Conservation (phyloP, 2,888 invertebrate genomes). For the Drosophila mimica region DNA sequence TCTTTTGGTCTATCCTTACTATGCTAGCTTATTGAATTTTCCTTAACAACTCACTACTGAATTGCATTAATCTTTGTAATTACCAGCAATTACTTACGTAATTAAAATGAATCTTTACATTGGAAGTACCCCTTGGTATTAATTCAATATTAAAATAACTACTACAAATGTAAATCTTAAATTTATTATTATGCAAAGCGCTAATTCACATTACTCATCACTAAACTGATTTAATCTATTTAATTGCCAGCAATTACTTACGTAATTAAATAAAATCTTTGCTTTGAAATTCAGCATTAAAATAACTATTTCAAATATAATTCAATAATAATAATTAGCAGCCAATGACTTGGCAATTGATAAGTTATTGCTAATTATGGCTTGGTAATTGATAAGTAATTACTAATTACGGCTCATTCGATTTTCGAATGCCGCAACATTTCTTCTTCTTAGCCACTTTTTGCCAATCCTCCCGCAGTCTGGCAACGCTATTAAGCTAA, state of each 20-base stretch:
- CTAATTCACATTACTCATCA: neutral
- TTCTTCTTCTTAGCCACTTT: neutral
- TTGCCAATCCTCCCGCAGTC: constrained; percentile 11
- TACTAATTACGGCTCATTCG: neutral
- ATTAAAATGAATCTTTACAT: neutral
- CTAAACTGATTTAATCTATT: neutral
- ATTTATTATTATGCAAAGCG: neutral
- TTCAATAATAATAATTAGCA: neutral
- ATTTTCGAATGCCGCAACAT: neutral
- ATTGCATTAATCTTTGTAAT: neutral
- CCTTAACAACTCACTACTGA: neutral
- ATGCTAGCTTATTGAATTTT: neutral
- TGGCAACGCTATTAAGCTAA: constrained; percentile 43
- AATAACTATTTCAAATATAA: neutral
- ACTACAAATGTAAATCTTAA: neutral
- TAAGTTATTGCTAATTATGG: neutral
- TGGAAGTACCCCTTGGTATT: neutral
- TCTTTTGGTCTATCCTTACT: neutral
- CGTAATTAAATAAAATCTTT: neutral
- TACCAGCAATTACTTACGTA: neutral
- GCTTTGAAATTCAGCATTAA: too few species aligned
- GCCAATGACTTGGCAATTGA: neutral
- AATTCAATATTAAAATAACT: neutral
- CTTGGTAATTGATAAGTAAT: neutral
- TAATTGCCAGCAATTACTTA: neutral